Conservation (phyloP, 2,888 invertebrate species). For the Melieria picta region DNA sequence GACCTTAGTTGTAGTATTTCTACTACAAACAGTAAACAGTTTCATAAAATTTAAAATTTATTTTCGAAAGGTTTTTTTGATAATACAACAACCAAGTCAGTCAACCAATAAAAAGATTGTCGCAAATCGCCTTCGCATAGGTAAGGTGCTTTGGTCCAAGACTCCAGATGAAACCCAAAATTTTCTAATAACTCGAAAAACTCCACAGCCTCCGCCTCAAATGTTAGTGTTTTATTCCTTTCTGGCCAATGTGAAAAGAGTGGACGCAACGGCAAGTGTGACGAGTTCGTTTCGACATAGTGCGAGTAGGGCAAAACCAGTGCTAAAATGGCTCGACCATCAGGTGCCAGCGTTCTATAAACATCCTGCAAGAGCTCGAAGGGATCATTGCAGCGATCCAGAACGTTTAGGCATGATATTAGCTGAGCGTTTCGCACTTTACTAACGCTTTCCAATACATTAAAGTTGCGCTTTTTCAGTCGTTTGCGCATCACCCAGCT, state of each 20-base stretch:
- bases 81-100: conserved; percentile 89
- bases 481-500: conserved; percentile 88
- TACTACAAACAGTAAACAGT: too few species aligned
- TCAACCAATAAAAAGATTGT: conserved; percentile 90
- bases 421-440: conserved; percentile 60
- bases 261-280: conserved; percentile 69
- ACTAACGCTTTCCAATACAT: conserved; percentile 60
- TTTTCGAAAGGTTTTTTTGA: conserved; percentile 62
- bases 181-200: conserved; percentile 71
- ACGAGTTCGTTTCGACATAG: conserved; percentile 88
- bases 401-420: conserved; percentile 82
- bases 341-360: conserved; percentile 74
- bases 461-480: conserved; percentile 71
- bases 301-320: conserved; percentile 93
- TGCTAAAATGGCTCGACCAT: conserved; percentile 84
- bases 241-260: conserved; percentile 70
- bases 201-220: conserved; percentile 83
- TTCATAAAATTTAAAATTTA: conserved; percentile 11
- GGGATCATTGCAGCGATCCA: conserved; percentile 93
- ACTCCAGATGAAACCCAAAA: conserved; percentile 78
- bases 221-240: conserved; percentile 71
- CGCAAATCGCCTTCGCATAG: conserved; percentile 96
- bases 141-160: conserved; percentile 93
- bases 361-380: conserved; percentile 81
- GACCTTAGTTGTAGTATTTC: too few species aligned